Evolutionary conservation across 2,888 invertebrate genomes (phyloP), one percentile per base, ranked within the genome.

Genomic region (Thyatira batis): DNA sequence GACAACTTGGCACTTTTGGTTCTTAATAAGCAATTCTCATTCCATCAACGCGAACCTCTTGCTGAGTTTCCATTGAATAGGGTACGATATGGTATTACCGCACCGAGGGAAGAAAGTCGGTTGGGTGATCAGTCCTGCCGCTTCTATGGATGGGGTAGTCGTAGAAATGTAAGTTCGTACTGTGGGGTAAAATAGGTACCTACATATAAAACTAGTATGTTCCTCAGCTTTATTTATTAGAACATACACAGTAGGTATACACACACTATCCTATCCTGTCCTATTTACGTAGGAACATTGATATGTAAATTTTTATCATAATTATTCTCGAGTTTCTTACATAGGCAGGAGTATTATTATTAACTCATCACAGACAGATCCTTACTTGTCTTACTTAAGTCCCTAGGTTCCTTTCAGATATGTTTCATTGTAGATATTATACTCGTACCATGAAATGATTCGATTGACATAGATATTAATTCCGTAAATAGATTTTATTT

Each of bases 121-220:
- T 53, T 53, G 25, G 21, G 46, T 3, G 77, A 78, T 52, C 53
- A 53, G 1, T 39, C 61, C 8, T 91, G 91, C 55, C 59, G 53
- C 5, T 86, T 74, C 59, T 88, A 65, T 51, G 90, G 90, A 10
- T 90, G 85, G 85, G 89, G 89, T 3, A 90, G 89, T 52, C 78
- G 89, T 55, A 75, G 89, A 49, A 90, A 89, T 68, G 90, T 90
- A 66, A 78, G 87, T 66, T 25, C 25, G n/a, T 27, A 39, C 11
- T 33, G 13, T 8, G n/a, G n/a, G n/a, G n/a, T n/a, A n/a, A 33
- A 6, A 13, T 33, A 33, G 1, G 23, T 23, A 3, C 2, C 6
- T 17, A 17, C 33, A 39, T 5, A n/a, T 8, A 17, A 39, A 8
- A 2, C 30, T 11, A 30, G 1, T 11, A 23, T 23, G 23, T 23